phyloP scores from a whole-genome alignment of 1,140 invertebrate genomes.

The Epicauta chinensis region DNA sequence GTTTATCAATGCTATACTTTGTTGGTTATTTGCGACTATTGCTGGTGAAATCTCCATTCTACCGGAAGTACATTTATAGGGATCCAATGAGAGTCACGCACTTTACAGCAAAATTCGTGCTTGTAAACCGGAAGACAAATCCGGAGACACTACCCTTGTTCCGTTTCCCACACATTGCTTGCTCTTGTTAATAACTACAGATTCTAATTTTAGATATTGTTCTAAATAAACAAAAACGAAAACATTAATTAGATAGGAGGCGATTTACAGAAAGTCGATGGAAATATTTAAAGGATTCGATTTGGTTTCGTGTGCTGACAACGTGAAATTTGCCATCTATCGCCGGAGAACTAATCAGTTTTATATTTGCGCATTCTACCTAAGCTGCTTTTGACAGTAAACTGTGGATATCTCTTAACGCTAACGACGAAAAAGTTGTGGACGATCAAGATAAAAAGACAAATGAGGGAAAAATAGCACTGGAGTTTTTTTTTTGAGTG shows the following conservation, averaged over 20 bases:
- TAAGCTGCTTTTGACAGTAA: conserved; percentile 9
- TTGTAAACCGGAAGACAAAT: conserved; percentile 11
- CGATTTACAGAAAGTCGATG: too few species aligned
- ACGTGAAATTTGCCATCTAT: too few species aligned
- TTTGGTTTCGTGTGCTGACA: too few species aligned
- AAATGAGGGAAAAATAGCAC: conserved; percentile 15
- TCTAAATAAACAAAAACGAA: not conserved
- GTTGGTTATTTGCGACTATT: too few species aligned
- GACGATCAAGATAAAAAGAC: conserved; percentile 13
- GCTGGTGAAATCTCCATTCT: not conserved
- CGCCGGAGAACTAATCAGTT: not conserved
- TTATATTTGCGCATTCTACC: conserved; percentile 1
- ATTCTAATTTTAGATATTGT: conserved; percentile 2
- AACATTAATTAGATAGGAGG: too few species aligned
- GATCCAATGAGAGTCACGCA: conserved; percentile 7
- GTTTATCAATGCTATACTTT: too few species aligned
- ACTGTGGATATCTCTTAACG: conserved; percentile 4
- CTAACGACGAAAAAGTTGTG: conserved; percentile 10
- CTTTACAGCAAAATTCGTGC: conserved; percentile 7
- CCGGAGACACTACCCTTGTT: conserved; percentile 4
- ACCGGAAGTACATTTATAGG: not conserved
- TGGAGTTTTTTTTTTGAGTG: not conserved
- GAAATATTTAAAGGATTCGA: too few species aligned
- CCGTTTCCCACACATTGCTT: conserved; percentile 1
- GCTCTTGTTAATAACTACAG: conserved; percentile 4